Conservation (phyloP, 2,888 invertebrate species). For the Yponomeuta plumbellus region DNA sequence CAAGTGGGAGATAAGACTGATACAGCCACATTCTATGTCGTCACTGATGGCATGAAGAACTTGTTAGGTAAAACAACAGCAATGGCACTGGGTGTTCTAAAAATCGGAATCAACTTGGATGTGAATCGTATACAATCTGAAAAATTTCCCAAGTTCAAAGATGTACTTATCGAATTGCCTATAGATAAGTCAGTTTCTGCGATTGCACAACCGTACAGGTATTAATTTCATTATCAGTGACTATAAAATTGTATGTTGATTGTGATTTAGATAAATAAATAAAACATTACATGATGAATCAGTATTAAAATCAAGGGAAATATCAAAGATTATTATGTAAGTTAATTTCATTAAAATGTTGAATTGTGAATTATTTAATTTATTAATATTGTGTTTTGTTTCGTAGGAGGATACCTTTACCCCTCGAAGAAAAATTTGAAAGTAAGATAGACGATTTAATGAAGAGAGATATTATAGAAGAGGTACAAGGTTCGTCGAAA, state of each 20-base stretch:
- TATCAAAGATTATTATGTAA: too few relatives aligned
- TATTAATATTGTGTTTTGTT: too few relatives aligned
- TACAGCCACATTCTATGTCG: slow-evolving; percentile 12
- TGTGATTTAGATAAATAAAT: too few relatives aligned
- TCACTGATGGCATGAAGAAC: slow-evolving; percentile 11
- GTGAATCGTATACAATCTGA: not conserved
- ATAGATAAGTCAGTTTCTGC: slow-evolving; percentile 6
- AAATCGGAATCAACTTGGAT: not conserved
- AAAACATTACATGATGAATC: too few relatives aligned
- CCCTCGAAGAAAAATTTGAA: slow-evolving; percentile 16
- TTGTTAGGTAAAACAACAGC: slow-evolving; percentile 16
- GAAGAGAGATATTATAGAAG: slow-evolving; percentile 11
- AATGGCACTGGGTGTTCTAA: not conserved
- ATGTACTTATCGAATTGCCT: too few relatives aligned
- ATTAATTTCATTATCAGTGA: too few relatives aligned
- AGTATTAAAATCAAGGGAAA: too few relatives aligned
- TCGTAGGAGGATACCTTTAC: slow-evolving; percentile 22
- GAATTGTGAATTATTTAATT: too few relatives aligned
- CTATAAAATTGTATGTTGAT: too few relatives aligned
- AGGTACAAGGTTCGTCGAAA: slow-evolving; percentile 8
- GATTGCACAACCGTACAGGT: slow-evolving; percentile 5
- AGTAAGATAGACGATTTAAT: slow-evolving; percentile 15
- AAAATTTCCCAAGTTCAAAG: slow-evolving; percentile 8
- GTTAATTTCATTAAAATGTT: too few relatives aligned
- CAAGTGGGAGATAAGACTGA: not conserved